A percentile compares a stretch with the other conserved stretches of the same genome.
phyloP scores from a whole-genome alignment of 2,797 vertebrate genomes.

The Typhlichthys subterraneus region DNA sequence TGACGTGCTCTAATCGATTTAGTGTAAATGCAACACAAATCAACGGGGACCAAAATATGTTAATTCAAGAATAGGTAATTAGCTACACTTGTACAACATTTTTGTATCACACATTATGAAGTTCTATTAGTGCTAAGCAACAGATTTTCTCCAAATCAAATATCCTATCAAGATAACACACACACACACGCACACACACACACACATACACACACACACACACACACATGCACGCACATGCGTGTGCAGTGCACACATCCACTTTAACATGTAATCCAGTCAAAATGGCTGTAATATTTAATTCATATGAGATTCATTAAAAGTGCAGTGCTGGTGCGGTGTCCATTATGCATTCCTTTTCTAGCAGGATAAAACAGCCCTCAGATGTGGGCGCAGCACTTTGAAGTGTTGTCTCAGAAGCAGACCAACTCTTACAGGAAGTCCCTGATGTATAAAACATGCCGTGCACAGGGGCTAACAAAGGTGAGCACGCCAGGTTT shows the following conservation, averaged over 20 bases:
- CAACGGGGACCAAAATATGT: no score
- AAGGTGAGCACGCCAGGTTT: conserved; percentile 77
- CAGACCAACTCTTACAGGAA: conserved; percentile 81
- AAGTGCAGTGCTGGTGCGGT: conserved; percentile 72
- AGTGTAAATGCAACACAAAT: conserved; percentile 21
- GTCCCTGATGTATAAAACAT: conserved; percentile 85
- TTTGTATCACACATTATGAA: background rate
- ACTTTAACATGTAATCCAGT: conserved; percentile 71
- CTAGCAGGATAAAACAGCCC: conserved; percentile 96
- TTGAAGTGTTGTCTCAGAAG: conserved; percentile 93
- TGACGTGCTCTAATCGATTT: conserved; percentile 58
- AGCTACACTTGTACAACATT: background rate
- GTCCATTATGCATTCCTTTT: conserved; percentile 94
- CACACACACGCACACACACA: conserved; percentile 28
- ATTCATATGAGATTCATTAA: conserved; percentile 87
- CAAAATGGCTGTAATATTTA: conserved; percentile 83
- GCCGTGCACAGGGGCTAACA: conserved; percentile 73
- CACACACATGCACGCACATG: background rate
- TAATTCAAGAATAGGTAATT: no score
- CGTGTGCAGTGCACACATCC: conserved; percentile 15
- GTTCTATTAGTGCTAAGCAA: background rate
- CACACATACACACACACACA: conserved; percentile 1
- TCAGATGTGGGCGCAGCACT: conserved; percentile 91
- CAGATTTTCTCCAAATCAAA: conserved; percentile 58
- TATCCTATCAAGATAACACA: conserved; percentile 66